Conservation (phyloP, 2,113 vertebrate species). For the Periophthalmus modestus region DNA sequence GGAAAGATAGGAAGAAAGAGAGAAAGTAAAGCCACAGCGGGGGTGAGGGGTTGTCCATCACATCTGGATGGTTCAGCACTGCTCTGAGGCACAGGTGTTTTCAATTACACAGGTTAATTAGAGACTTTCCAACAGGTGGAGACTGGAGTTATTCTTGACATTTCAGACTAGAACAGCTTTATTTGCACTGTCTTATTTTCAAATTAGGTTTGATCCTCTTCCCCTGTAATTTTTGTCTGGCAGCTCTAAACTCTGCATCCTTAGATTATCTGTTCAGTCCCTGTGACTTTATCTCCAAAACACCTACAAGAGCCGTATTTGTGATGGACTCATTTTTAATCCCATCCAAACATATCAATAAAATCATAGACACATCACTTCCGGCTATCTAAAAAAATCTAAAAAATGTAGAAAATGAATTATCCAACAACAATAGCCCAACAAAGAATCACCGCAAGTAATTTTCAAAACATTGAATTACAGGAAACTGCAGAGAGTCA, state of each 20-base stretch:
- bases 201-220: not conserved
- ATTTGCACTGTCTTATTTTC: not conserved
- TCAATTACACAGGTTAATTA: conserved; percentile 2
- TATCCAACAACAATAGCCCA: not conserved
- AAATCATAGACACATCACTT: not conserved
- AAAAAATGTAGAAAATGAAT: not conserved
- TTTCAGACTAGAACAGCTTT: not conserved
- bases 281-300: not conserved
- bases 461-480: conserved; percentile 53
- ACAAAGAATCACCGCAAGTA: conserved; percentile 36
- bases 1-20: not conserved
- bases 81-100: conserved; percentile 1
- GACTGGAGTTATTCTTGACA: not conserved
- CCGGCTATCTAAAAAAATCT: not conserved
- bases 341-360: not conserved
- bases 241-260: not conserved
- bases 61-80: not conserved
- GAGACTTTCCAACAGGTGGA: not conserved
- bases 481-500: conserved; percentile 42
- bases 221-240: not conserved
- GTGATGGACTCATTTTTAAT: not conserved
- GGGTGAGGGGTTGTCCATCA: not conserved
- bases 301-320: not conserved
- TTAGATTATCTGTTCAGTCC: not conserved
- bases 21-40: not conserved